These are phyloP conservation scores for Tringa solitaria DNA, from an alignment of 2,113 vertebrate genomes.

Conservation along the genomic window DNA sequence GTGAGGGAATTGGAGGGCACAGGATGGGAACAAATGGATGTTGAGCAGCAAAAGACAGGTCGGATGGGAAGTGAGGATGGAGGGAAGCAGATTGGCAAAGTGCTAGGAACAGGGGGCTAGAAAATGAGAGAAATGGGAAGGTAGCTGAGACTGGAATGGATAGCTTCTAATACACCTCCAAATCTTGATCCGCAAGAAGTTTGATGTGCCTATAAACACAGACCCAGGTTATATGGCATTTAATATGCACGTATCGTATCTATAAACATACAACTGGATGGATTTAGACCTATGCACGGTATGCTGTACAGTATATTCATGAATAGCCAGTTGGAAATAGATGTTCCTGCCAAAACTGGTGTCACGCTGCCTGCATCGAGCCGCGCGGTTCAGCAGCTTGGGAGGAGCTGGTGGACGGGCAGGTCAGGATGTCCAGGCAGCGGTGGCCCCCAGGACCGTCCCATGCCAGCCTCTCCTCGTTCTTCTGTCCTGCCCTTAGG, in stretches of 20 bases:
- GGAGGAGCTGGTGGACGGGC: neutral
- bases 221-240: neutral
- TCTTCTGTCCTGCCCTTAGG: rapidly evolving
- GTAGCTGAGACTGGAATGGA: neutral
- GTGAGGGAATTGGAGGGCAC: neutral
- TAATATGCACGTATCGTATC: neutral
- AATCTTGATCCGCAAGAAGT: neutral
- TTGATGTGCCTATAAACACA: neutral
- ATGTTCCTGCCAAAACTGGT: rapidly evolving
- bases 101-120: neutral
- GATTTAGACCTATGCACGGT: rapidly evolving
- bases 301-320: rapidly evolving
- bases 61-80: neutral
- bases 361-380: neutral
- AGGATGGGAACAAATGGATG: neutral
- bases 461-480: neutral
- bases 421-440: neutral
- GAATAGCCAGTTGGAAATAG: neutral
- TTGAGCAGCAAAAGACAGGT: neutral
- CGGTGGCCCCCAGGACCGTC: neutral
- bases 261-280: neutral
- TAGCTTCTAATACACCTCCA: neutral
- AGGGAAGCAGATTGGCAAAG: neutral
- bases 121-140: neutral
- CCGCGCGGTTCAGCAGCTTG: neutral